These are phyloP conservation scores for Rutilus rutilus DNA, from an alignment of 2,113 vertebrate species.

Conservation along the genomic window DNA sequence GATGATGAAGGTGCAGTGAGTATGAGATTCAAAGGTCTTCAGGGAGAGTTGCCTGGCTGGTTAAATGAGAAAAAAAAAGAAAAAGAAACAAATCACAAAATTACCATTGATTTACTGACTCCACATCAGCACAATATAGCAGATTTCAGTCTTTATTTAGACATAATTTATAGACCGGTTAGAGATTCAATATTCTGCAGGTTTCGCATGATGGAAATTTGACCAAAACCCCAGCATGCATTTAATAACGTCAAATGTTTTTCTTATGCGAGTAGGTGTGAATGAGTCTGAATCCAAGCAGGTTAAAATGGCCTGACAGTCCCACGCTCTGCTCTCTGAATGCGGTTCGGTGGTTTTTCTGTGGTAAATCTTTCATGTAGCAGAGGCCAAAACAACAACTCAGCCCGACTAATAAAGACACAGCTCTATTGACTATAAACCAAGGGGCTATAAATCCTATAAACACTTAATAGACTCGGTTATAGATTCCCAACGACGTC, in stretches of 20 bases:
- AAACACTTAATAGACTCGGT: slow-evolving; percentile 25
- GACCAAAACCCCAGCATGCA: background rate
- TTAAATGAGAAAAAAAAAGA: background rate
- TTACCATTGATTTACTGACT: slow-evolving; percentile 14
- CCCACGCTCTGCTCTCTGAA: background rate
- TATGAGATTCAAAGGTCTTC: background rate
- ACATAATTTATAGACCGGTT: background rate
- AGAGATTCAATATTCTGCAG: background rate
- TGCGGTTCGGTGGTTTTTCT: background rate
- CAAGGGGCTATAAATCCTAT: slow-evolving; percentile 32
- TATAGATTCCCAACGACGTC: slow-evolving; percentile 1
- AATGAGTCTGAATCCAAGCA: slow-evolving; percentile 16
- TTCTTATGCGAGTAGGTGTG: background rate
- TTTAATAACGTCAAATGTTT: background rate
- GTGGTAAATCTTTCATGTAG: slow-evolving; percentile 20
- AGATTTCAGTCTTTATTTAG: background rate
- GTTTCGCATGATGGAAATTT: background rate
- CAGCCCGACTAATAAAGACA: slow-evolving; percentile 37
- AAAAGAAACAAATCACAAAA: background rate
- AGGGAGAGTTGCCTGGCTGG: background rate
- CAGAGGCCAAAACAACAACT: slow-evolving; percentile 37
- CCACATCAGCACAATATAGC: background rate
- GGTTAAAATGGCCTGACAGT: background rate
- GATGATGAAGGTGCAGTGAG: background rate
- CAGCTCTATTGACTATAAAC: slow-evolving; percentile 35